Conservation (phyloP, 2,113 vertebrate genomes). For the Turnix velox region DNA sequence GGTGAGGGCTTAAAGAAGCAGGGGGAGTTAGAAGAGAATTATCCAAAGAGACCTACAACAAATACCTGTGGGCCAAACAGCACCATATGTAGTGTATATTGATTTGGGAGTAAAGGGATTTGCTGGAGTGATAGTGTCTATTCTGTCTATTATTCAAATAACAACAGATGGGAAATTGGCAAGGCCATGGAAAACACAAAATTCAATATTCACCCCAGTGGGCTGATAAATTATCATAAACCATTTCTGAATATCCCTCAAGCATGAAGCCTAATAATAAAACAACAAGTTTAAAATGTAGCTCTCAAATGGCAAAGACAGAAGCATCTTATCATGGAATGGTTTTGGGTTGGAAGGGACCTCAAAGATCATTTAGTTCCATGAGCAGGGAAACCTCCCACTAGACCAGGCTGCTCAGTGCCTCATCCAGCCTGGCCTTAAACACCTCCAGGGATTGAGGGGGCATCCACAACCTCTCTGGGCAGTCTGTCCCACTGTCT, state of each 20-base stretch:
- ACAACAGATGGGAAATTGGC: slow-evolving; percentile 74
- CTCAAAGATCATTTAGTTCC: no score
- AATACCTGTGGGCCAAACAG: slow-evolving; percentile 52
- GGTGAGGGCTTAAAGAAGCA: slow-evolving; percentile 18
- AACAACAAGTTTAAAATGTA: slow-evolving; percentile 57
- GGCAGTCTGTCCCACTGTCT: no score
- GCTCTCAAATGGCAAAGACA: not conserved
- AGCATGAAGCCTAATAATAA: slow-evolving; percentile 66
- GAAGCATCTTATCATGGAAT: no score
- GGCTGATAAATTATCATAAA: slow-evolving; percentile 71
- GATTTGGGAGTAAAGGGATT: slow-evolving; percentile 68
- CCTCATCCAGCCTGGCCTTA: no score
- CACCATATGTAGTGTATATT: slow-evolving; percentile 59
- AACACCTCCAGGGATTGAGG: no score
- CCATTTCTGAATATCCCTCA: slow-evolving; percentile 71
- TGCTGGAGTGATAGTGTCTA: slow-evolving; percentile 51
- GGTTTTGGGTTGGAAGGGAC: no score
- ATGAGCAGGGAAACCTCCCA: no score
- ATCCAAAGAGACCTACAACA: slow-evolving; percentile 33
- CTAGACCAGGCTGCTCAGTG: no score
- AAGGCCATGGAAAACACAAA: slow-evolving; percentile 65
- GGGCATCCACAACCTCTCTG: no score
- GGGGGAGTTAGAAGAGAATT: slow-evolving; percentile 42
- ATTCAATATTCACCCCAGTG: slow-evolving; percentile 71
- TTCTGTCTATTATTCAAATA: slow-evolving; percentile 68